Base-by-base conservation (phyloP, 2,888 invertebrate species). In the Periphyllus acericola region DNA sequence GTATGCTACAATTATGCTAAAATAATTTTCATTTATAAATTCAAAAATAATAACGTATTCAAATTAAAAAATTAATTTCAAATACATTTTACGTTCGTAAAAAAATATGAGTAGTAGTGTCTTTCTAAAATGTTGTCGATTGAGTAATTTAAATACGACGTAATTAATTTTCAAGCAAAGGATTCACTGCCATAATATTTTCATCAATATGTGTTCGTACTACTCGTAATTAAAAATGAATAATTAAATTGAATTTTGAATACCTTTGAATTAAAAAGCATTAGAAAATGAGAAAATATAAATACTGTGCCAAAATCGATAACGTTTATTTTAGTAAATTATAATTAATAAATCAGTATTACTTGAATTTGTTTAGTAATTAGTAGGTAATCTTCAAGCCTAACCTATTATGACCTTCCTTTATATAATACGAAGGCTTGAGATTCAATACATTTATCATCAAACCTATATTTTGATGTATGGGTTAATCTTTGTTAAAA, bases 181-280 rank as follows among this genome's bases (percentile, higher is more conserved):
- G 32, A 68, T 66, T 66, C 76, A 84, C 84, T 84, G 84, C 84
- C 84, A 84, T 78, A 46, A n/a, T 78, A 68, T 46, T 66, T 66
- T 85, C 17, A 78, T 78, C 46, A 21, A 78, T 78, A 78, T 78
- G 84, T 85, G 84, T 85, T 85, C 84, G 46, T 78, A 85, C 78
- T 85, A n/a, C 68, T 84, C 75, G 14, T 83, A n/a, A 72, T 32
- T 68, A 52, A n/a, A 78, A 74, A 46, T 68, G 17, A 29, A 52
- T 85, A n/a, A 76, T 52, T 21, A 32, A 32, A 76, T 66, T 60
- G 34, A 76, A 68, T 68, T 32, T 75, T 84, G 32, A 66, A 84
- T 52, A 68, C 9, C 68, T 85, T 14, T 46, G 25, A 78, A 68
- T 78, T 78, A 52, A 78, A 40, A 85, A 68, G n/a, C 66, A 68